phyloP scores from a whole-genome alignment of 2,113 vertebrate genomes.

The Origma solitaria region DNA sequence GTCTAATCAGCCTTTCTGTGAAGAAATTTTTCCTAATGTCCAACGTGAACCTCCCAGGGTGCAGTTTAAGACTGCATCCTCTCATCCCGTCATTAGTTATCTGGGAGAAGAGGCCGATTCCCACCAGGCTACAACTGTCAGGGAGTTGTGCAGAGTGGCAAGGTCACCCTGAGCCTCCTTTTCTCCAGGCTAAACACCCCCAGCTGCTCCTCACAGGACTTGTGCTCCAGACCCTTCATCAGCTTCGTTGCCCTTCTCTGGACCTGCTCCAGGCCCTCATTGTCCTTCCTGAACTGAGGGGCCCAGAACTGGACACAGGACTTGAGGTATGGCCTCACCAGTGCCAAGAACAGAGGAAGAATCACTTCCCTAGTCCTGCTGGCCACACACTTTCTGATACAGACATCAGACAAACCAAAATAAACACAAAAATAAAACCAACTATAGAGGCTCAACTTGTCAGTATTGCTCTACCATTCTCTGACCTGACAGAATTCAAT shows the following conservation, averaged over 20 bases:
- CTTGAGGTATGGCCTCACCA: not conserved
- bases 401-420: not conserved
- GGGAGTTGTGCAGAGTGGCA: not conserved
- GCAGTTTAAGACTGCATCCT: not conserved
- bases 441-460: not conserved
- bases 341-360: not conserved
- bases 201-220: not conserved
- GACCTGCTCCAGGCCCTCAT: accelerated
- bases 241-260: not conserved
- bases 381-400: not conserved
- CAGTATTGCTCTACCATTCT: not conserved
- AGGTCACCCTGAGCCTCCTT: not conserved
- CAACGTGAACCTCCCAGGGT: not conserved
- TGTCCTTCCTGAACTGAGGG: not conserved
- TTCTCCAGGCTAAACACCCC: not conserved
- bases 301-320: not conserved
- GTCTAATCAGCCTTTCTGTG: not conserved
- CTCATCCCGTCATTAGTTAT: not conserved
- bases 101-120: not conserved
- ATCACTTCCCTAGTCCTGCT: not conserved
- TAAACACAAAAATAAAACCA: not conserved
- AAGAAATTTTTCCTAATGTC: not conserved
- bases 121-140: not conserved
- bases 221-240: not conserved
- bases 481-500: not conserved